These are phyloP conservation scores for Laticauda laticaudata DNA, from an alignment of 2,113 vertebrate genomes.

Conservation along the genomic window DNA sequence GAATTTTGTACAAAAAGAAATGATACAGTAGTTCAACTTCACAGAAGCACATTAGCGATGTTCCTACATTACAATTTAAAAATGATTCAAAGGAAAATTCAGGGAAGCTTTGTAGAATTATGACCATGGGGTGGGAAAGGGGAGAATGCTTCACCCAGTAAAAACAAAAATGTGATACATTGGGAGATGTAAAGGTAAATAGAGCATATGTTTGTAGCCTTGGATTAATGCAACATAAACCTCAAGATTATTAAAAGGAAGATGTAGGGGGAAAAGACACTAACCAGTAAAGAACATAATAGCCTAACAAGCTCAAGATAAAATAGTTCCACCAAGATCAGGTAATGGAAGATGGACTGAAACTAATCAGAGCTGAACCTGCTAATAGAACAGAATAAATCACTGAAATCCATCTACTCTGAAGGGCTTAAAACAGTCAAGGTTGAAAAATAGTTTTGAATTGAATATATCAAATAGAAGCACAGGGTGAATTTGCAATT, in stretches of 20 bases:
- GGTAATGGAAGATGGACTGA: background rate
- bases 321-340: background rate
- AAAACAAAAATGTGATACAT: background rate
- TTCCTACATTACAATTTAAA: background rate
- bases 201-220: background rate
- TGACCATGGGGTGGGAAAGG: background rate
- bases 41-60: background rate
- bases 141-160: background rate
- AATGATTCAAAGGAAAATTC: background rate
- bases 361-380: background rate
- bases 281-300: background rate
- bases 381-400: background rate
- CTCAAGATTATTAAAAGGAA: background rate
- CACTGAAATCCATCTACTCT: background rate
- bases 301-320: background rate
- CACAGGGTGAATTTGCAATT: background rate
- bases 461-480: background rate
- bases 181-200: background rate
- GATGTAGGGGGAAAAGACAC: background rate
- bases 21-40: background rate
- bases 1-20: background rate
- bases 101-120: background rate
- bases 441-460: background rate
- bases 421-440: background rate
- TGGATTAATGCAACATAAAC: background rate